Evolutionary conservation across 2,797 vertebrate species (phyloP).

Genomic region (Epinephelus coioides): DNA sequence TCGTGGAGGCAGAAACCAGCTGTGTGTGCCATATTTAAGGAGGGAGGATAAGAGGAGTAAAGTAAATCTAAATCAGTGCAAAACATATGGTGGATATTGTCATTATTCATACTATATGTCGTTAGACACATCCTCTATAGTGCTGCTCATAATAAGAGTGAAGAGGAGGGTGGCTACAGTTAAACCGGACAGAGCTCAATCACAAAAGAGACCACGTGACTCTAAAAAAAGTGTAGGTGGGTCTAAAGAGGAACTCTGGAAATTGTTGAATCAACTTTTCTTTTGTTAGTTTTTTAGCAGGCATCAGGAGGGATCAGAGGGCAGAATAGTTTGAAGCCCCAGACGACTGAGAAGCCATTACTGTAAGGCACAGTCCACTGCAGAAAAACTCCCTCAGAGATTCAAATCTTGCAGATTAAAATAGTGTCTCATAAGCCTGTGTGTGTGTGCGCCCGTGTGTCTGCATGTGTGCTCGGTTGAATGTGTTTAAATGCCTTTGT

Average conservation of each 20-base stretch:
- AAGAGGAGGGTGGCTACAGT: conserved; percentile 18
- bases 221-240: conserved; percentile 40
- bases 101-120: conserved; percentile 9
- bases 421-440: conserved; percentile 58
- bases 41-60: neutral
- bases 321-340: conserved; percentile 65
- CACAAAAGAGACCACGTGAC: conserved; percentile 52
- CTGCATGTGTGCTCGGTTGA: conserved; percentile 27
- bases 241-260: conserved; percentile 52
- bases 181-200: conserved; percentile 50
- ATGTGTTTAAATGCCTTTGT: conserved; percentile 58
- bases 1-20: too few species aligned
- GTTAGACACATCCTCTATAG: conserved; percentile 14
- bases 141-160: conserved; percentile 21
- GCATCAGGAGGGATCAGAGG: conserved; percentile 73
- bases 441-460: conserved; percentile 16
- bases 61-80: neutral
- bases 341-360: conserved; percentile 72
- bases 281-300: conserved; percentile 69
- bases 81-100: neutral
- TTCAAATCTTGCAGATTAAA: conserved; percentile 77
- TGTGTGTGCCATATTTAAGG: neutral
- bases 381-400: conserved; percentile 68
- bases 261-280: conserved; percentile 78
- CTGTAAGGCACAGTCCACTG: conserved; percentile 65